Base-by-base conservation (phyloP, 2,797 vertebrate species). In the Pangasius larnaudii region DNA sequence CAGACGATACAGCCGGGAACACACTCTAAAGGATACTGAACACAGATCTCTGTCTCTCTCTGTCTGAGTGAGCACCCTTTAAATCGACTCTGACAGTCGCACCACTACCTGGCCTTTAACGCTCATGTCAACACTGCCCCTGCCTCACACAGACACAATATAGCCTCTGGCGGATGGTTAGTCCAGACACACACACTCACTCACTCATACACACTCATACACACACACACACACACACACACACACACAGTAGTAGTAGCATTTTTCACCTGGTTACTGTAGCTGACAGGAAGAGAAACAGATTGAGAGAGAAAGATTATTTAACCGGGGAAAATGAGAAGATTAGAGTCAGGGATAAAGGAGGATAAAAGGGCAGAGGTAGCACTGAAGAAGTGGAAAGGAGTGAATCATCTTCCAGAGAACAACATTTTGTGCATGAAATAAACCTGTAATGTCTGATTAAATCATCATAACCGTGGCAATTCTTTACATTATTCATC, bases 211-310 rank as follows among this genome's bases (percentile, higher is more conserved):
- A 85, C 56, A 86, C 85, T 61, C 59, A 67, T 58, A 79, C 77
- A 58, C n/a, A 36, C 77, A 58, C 77, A 56, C 51, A 36, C 22
- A 42, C 22, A 67, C 61, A 86, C 49, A 79, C 77, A 58, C n/a
- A 36, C 77, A 58, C 77, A 56, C 51, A 36, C 22, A 42, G 42
- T 42, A 42, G 39, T 42, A 11, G 59, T 19, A 61, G 18, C 69
- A 39, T 77, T 92, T 94, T 93, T 94, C 94, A 95, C 94, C 94
- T 95, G 94, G 92, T 93, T 94, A 94, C 91, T 51, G 89, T 85
- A 16, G 85, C 84, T 88, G 91, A 84, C 72, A 84, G 87, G 87
- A 18, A 53, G 65, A 84, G 83, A 53, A 56, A 36, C 46, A 13
- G 33, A 59, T 5, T 9, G 30, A 74, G 79, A 83, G 39, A 82